Evolutionary conservation across 2,113 vertebrate genomes (phyloP).

Genomic region (Ardeotis arabs): DNA sequence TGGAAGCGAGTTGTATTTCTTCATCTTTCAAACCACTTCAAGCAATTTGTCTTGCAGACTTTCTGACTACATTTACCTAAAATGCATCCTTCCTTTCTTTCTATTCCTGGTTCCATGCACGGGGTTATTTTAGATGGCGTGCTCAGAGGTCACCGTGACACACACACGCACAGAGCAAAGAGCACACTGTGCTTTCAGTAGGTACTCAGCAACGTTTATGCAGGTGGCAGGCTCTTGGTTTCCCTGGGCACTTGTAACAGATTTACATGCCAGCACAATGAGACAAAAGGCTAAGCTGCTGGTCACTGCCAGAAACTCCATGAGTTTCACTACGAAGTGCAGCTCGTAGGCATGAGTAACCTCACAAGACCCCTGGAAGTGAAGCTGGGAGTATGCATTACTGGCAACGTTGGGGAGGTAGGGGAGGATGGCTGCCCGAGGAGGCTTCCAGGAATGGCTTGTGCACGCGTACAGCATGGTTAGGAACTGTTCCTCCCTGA

Average conservation of each 20-base stretch:
- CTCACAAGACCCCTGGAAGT: constrained; percentile 20
- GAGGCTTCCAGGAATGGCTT: constrained; percentile 32
- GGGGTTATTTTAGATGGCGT: neutral
- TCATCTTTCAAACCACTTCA: constrained; percentile 43
- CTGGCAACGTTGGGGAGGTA: neutral
- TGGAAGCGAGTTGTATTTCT: constrained; percentile 54
- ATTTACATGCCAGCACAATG: neutral
- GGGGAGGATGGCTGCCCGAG: neutral
- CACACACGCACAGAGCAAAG: neutral
- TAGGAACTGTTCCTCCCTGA: constrained; percentile 52
- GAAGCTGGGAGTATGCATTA: neutral
- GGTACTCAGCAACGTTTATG: neutral
- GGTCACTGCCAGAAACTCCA: neutral
- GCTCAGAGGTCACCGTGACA: constrained; percentile 3
- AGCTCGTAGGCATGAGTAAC: constrained; percentile 3
- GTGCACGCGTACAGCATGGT: neutral
- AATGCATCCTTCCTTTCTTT: constrained; percentile 63
- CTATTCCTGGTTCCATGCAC: constrained; percentile 11
- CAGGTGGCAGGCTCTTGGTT: constrained; percentile 16
- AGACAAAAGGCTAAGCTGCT: constrained; percentile 19
- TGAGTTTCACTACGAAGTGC: neutral
- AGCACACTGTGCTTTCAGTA: neutral
- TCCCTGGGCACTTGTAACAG: neutral
- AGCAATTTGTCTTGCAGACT: constrained; percentile 53
- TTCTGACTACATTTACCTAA: constrained; percentile 51